Evolutionary conservation across 1,140 invertebrate genomes (phyloP).

Genomic region (Bathynomus jamesi): DNA sequence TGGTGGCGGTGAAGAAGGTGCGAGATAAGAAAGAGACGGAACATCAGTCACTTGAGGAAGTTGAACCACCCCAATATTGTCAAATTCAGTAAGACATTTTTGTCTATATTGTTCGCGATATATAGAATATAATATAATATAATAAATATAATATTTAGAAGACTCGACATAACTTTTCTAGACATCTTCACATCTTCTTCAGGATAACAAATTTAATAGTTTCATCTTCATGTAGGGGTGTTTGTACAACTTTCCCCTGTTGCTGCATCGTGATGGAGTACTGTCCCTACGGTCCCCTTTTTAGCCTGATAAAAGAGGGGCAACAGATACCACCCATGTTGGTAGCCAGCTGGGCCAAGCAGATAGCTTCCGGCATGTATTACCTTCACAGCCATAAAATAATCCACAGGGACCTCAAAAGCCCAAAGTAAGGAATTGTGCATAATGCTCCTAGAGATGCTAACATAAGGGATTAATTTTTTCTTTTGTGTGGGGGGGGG

Average conservation of each 20-base stretch:
- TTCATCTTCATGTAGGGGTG: constrained; percentile 66
- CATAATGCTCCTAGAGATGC: too few species aligned
- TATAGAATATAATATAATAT: too few species aligned
- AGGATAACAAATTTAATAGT: too few species aligned
- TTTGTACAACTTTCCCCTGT: constrained; percentile 85
- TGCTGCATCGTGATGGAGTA: constrained; percentile 98
- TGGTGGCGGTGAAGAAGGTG: constrained; percentile 95
- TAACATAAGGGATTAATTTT: too few species aligned
- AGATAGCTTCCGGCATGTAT: constrained; percentile 92
- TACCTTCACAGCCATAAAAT: constrained; percentile 95
- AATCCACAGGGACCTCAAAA: constrained; percentile 93
- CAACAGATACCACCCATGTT: constrained; percentile 70
- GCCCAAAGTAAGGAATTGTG: constrained; percentile 84
- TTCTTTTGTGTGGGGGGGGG: too few species aligned
- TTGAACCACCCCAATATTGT: constrained; percentile 96
- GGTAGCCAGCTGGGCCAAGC: constrained; percentile 85
- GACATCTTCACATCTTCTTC: too few species aligned
- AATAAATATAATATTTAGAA: too few species aligned
- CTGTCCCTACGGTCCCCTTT: constrained; percentile 89
- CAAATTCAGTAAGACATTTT: constrained; percentile 64
- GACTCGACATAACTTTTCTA: too few species aligned
- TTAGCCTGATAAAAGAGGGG: constrained; percentile 75
- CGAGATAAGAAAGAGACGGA: constrained; percentile 87
- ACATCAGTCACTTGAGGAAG: constrained; percentile 84
- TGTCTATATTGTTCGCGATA: too few species aligned